Evolutionary conservation across 2,797 vertebrate genomes (phyloP), one percentile per base, ranked within the genome.

Genomic region (Tragelaphus oryx): DNA sequence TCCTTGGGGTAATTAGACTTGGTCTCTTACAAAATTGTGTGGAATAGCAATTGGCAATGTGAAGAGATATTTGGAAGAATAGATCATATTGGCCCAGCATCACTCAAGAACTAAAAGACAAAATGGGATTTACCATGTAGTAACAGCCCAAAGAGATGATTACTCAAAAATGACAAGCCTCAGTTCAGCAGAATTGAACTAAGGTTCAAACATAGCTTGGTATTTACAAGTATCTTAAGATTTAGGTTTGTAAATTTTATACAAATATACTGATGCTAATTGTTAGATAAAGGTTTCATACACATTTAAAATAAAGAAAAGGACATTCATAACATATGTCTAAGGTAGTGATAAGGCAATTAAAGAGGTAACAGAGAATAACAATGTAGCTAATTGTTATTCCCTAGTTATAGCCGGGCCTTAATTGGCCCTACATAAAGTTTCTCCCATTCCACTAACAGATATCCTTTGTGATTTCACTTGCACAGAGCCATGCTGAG

Each of bases 381-480:
- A 41, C 26, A 22, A 14, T 24, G 16, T 24, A 65, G 44, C 37
- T 44, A 33, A 83, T 78, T 8, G 1, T 17, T 83, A 28, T 11
- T 93, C 68, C 89, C 24, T n/a, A 41, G 59, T 59, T 33, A 44
- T 8, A 87, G 11, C 11, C 8, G 18, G 52, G 37, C 17, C 20
- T 52, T 16, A 30, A 41, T 52, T 68, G 55, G 26, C 62, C 46
- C 46, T 82, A 55, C 87, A 95, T 87, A 84, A 97, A 97, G 75
- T 85, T 96, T 96, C 3, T 96, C 74, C 83, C 87, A 79, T 84
- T 74, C 81, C 87, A 88, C 44, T 93, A 96, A 79, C 88, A 75
- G 59, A 28, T 76, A 82, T 95, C 96, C 87, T 95, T 91, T 85
- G 84, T 92, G 96, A 81, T 1, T 0, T 94, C 87, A 71, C 87